A percentile compares a stretch with the other conserved stretches of the same genome.
phyloP scores from a whole-genome alignment of 2,797 vertebrate genomes.

The Uromys caudimaculatus region DNA sequence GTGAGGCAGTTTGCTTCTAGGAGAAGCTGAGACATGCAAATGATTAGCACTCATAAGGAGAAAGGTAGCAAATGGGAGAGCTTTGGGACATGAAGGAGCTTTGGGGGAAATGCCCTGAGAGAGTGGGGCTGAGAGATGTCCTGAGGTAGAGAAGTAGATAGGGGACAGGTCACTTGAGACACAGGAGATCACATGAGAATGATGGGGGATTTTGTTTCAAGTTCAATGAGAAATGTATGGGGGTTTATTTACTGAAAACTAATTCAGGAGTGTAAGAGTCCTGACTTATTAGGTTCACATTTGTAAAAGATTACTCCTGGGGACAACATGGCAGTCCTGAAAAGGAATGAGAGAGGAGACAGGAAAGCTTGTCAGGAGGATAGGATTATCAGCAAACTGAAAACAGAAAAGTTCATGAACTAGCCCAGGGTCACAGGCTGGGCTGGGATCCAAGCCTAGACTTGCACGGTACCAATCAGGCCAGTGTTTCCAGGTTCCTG shows the following conservation, averaged over 20 bases:
- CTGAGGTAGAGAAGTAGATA: fast-evolving
- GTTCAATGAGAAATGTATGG: background rate
- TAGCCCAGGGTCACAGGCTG: background rate
- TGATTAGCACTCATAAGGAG: background rate
- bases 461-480: background rate
- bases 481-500: background rate
- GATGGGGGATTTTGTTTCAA: background rate
- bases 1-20: background rate
- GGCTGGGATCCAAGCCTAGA: background rate
- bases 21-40: background rate
- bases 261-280: background rate
- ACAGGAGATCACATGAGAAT: background rate
- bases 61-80: background rate
- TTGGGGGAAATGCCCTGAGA: background rate
- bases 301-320: constrained; percentile 22
- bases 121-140: fast-evolving
- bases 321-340: background rate
- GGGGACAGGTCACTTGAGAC: background rate
- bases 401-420: constrained; percentile 24
- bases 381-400: background rate
- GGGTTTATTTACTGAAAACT: constrained; percentile 4
- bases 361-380: background rate
- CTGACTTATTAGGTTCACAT: background rate
- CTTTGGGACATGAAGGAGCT: background rate
- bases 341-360: background rate